Evolutionary conservation across 2,797 vertebrate genomes (phyloP).

Genomic region (Cuculus canorus): DNA sequence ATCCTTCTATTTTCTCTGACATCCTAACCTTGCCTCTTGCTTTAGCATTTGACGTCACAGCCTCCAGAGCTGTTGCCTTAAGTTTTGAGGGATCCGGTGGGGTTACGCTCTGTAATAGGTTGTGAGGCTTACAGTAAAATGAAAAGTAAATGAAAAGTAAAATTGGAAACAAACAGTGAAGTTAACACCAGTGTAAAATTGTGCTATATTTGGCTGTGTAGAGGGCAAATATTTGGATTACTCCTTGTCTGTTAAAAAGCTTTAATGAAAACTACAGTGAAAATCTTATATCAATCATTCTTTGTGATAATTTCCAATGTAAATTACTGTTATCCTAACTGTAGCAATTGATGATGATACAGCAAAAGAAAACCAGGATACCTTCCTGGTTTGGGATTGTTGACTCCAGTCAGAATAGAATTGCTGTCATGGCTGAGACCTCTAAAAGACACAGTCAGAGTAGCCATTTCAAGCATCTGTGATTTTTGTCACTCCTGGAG

Average conservation of each 20-base stretch:
- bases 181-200: neutral
- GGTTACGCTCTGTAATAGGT: neutral
- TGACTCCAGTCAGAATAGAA: neutral
- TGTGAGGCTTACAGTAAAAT: neutral
- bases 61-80: neutral
- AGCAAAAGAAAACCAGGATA: neutral
- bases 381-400: neutral
- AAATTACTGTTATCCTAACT: neutral
- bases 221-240: neutral
- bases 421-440: neutral
- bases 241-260: neutral
- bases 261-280: neutral
- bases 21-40: constrained; percentile 36
- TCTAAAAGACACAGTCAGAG: neutral
- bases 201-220: neutral
- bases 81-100: neutral
- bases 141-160: neutral
- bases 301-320: neutral
- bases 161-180: neutral
- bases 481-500: neutral
- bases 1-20: constrained; percentile 43
- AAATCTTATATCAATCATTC: neutral
- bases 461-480: neutral
- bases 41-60: constrained; percentile 28
- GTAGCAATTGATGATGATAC: neutral